phyloP scores from a whole-genome alignment of 2,113 vertebrate species.

The Alethe castanea region DNA sequence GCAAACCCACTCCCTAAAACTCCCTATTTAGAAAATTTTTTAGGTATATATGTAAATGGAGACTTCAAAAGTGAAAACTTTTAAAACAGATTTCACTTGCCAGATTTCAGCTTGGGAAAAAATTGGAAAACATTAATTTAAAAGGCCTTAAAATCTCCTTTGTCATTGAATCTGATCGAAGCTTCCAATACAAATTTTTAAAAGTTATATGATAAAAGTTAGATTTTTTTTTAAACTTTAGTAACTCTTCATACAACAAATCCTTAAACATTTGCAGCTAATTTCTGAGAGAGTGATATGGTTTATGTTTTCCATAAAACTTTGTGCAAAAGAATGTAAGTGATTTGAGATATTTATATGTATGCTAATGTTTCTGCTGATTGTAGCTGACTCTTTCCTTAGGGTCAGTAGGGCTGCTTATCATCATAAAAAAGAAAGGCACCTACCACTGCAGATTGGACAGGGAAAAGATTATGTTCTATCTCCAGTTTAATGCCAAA shows the following conservation, averaged over 20 bases:
- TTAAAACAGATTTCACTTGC: not conserved
- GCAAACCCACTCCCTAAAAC: not conserved
- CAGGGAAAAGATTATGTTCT: not conserved
- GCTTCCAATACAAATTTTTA: not conserved
- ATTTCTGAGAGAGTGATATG: not conserved
- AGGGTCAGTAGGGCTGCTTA: not conserved
- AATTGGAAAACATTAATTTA: not conserved
- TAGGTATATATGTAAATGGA: not conserved
- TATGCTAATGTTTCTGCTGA: not conserved
- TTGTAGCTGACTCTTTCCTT: not conserved
- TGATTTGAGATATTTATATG: not conserved
- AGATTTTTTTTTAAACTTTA: not conserved
- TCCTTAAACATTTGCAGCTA: not conserved
- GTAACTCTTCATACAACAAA: not conserved
- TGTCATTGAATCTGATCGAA: not conserved
- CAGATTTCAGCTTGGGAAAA: not conserved
- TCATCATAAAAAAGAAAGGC: not conserved
- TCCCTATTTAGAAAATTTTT: not conserved
- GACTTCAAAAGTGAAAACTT: not conserved
- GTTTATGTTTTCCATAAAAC: not conserved
- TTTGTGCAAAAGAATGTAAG: not conserved
- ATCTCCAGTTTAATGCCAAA: not conserved
- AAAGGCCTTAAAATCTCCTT: not conserved
- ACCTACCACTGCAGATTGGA: not conserved
- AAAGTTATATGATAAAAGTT: not conserved